Conservation (phyloP, 2,797 vertebrate species). For the Centropyge bicolor region DNA sequence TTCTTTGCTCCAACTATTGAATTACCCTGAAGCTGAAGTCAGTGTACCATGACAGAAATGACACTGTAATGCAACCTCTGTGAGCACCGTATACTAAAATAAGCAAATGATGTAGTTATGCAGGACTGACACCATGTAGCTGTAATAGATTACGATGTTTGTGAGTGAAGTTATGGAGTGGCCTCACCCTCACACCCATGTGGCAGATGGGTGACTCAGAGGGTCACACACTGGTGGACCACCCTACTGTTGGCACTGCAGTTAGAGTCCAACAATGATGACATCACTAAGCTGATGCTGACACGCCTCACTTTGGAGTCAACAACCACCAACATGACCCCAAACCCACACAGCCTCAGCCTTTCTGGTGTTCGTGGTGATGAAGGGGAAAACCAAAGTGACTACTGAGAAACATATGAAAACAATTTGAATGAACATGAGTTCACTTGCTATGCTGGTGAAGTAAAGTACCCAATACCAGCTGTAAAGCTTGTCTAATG, state of each 20-base stretch:
- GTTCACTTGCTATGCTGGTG: slow-evolving; percentile 43
- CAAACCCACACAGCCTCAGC: slow-evolving; percentile 29
- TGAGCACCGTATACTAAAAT: slow-evolving; percentile 33
- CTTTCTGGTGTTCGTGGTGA: slow-evolving; percentile 31
- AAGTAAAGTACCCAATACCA: slow-evolving; percentile 17
- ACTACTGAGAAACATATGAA: slow-evolving; percentile 50
- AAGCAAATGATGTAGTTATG: slow-evolving; percentile 29
- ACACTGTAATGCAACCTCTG: slow-evolving; percentile 21
- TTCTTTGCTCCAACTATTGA: slow-evolving; percentile 17
- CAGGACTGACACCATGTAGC: slow-evolving; percentile 37
- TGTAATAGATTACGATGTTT: slow-evolving; percentile 50
- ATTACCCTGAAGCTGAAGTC: slow-evolving; percentile 28
- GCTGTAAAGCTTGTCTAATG: slow-evolving; percentile 18
- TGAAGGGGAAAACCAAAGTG: slow-evolving; percentile 63
- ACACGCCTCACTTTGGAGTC: slow-evolving; percentile 56
- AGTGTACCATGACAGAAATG: slow-evolving; percentile 17
- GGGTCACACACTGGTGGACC: slow-evolving; percentile 39
- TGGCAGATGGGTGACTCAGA: slow-evolving; percentile 70
- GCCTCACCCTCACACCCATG: slow-evolving; percentile 63
- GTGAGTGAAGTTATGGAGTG: slow-evolving; percentile 49
- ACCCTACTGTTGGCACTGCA: slow-evolving; percentile 64
- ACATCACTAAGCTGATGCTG: slow-evolving; percentile 55
- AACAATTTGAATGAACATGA: slow-evolving; percentile 55
- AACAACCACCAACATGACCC: slow-evolving; percentile 43
- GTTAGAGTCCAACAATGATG: slow-evolving; percentile 54